phyloP scores from a whole-genome alignment of 2,888 invertebrate genomes.

The Apotomis betuletana region DNA sequence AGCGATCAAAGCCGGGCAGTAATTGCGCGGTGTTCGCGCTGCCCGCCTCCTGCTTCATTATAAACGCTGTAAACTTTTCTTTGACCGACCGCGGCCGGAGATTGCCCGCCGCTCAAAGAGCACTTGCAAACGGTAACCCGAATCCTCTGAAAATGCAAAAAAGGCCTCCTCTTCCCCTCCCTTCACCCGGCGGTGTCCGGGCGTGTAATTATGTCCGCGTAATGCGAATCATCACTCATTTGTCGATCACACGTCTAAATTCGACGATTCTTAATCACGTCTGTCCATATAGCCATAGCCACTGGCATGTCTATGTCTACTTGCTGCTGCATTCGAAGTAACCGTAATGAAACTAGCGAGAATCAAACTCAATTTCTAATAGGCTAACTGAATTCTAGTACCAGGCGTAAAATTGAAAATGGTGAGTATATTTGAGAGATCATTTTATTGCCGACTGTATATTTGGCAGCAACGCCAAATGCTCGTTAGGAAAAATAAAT shows the following conservation, averaged over 20 bases:
- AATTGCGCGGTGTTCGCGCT: constrained; percentile 13
- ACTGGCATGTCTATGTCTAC: too few species aligned
- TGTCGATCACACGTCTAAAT: too few species aligned
- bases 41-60: constrained; percentile 18
- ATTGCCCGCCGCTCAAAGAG: constrained; percentile 20
- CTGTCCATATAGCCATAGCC: too few species aligned
- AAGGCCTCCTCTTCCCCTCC: constrained; percentile 2
- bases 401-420: too few species aligned
- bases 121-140: not conserved
- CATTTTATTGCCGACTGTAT: too few species aligned
- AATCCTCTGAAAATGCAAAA: constrained; percentile 26
- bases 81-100: constrained; percentile 26
- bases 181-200: not conserved
- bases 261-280: too few species aligned
- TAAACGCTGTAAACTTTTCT: constrained; percentile 25
- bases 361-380: too few species aligned
- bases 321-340: too few species aligned
- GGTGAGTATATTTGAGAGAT: too few species aligned
- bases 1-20: constrained; percentile 22
- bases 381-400: too few species aligned
- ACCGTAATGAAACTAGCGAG: not conserved
- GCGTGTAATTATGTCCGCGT: constrained; percentile 24
- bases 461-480: too few species aligned
- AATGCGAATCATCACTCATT: constrained; percentile 1
- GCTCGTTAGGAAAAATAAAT: too few species aligned